Base-by-base conservation (phyloP, 2,888 invertebrate genomes). In the Xanthostigma xanthostigma region DNA sequence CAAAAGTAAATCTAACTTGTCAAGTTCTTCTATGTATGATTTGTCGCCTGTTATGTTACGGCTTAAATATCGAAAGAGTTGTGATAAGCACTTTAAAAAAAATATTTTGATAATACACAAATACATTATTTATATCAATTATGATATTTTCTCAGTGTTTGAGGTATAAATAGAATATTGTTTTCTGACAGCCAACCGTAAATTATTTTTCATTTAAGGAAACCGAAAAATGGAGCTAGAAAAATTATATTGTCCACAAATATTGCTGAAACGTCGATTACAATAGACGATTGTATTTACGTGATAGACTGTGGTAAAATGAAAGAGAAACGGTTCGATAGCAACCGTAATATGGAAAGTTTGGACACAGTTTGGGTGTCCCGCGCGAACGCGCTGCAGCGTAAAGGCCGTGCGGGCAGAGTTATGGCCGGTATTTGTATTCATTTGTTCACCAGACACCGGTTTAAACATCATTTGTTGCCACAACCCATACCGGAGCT, bases 211-310 rank as follows among this genome's bases (percentile, higher is more conserved):
- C 34, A 10, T 55, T 78, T 74, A 60, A 79, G 78, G 58, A 82
- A 79, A 55, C 76, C 84, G 0, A 78, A 76, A 36, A 63, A 70
- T 0, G 85, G 84, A 0, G 76, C 78, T 14, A 72, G 94, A 36
- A 95, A 95, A 73, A 89, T 95, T 50, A 84, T 92, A 1, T 69
- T 95, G 0, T 79, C 81, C 3, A 96, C 95, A 0, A 95, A 96
- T 62, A 87, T 96, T 52, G 94, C 95, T 0, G 95, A 96, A 70
- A 95, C 94, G 0, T 93, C 93, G 0, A 81, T 96, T 8, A 96
- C 96, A 8, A 93, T 96, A 52, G 90, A 94, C 60, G 94, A 96
- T 68, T 93, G 95, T 56, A 90, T 93, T 0, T 95, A 86, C 62
- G 95, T 96, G 1, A 76, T 96, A 41, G 94, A 96, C 64, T 81